Evolutionary conservation across 1,140 invertebrate genomes (phyloP).

Genomic region (Zaprionus camerounensis): DNA sequence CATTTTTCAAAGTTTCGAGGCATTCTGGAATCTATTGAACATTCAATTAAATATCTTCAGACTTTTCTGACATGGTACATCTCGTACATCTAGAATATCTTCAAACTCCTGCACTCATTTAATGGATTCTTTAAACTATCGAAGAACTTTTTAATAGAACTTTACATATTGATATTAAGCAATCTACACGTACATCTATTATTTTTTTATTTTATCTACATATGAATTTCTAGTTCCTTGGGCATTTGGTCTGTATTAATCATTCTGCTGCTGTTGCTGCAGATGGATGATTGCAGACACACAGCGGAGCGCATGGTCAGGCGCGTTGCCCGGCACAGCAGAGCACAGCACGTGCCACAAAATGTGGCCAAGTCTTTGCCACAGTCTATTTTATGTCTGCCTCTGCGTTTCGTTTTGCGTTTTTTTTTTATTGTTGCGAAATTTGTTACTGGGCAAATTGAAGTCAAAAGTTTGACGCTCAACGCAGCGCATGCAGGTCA

Average conservation of each 20-base stretch:
- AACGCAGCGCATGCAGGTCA: conserved; percentile 71
- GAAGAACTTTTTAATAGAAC: not conserved
- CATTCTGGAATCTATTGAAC: too few relatives aligned
- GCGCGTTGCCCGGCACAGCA: not conserved
- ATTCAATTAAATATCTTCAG: too few relatives aligned
- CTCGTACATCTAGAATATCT: too few relatives aligned
- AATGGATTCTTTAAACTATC: not conserved
- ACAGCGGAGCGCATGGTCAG: conserved; percentile 5
- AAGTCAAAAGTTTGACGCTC: conserved; percentile 74
- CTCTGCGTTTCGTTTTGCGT: conserved; percentile 18
- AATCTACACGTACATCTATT: not conserved
- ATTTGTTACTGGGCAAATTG: conserved; percentile 74
- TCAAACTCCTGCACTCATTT: too few relatives aligned
- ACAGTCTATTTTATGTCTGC: conserved; percentile 43
- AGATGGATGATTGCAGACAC: conserved; percentile 45
- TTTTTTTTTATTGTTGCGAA: conserved; percentile 41
- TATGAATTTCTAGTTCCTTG: not conserved
- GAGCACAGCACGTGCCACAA: conserved; percentile 50
- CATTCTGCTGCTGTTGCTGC: conserved; percentile 21
- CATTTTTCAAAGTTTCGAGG: too few relatives aligned
- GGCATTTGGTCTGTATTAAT: conserved; percentile 24
- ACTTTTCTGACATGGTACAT: too few relatives aligned
- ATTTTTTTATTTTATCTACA: not conserved
- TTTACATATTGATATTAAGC: not conserved
- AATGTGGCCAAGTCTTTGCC: conserved; percentile 56